phyloP scores from a whole-genome alignment of 2,113 vertebrate species.

The Polypterus bichir region DNA sequence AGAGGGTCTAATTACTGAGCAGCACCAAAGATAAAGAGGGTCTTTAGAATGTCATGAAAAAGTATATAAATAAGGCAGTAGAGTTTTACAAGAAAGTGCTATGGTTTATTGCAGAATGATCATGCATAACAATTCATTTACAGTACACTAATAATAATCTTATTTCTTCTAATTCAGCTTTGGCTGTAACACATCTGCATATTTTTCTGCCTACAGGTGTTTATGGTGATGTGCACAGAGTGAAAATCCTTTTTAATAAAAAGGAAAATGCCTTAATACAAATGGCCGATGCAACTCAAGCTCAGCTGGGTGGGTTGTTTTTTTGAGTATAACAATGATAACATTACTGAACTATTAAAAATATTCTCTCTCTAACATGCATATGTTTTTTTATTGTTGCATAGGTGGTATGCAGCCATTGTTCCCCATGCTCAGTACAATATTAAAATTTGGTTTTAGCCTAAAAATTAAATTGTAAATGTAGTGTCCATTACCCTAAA shows the following conservation, averaged over 20 bases:
- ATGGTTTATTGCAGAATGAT: not conserved
- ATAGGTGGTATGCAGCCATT: too few species aligned
- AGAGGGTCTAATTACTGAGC: not conserved
- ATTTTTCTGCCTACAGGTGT: constrained; percentile 47
- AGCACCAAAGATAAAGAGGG: not conserved
- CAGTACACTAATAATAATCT: not conserved
- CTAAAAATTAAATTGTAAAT: too few species aligned
- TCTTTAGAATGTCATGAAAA: not conserved
- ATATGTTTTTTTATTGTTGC: too few species aligned
- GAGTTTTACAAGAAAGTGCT: not conserved
- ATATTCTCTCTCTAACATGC: too few species aligned
- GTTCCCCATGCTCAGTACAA: too few species aligned
- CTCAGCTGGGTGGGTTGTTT: constrained; percentile 56
- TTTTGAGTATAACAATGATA: not conserved
- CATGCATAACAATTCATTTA: not conserved
- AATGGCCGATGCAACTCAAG: constrained; percentile 69
- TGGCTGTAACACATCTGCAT: not conserved
- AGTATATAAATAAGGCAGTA: not conserved
- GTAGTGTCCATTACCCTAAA: too few species aligned
- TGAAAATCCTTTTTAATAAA: constrained; percentile 78
- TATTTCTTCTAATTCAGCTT: not conserved
- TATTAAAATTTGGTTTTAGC: too few species aligned
- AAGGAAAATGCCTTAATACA: constrained; percentile 73
- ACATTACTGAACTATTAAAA: not conserved
- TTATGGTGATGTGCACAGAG: constrained; percentile 71